These are phyloP conservation scores for Ophraella communa DNA, from an alignment of 2,888 invertebrate species.

Conservation along the genomic window DNA sequence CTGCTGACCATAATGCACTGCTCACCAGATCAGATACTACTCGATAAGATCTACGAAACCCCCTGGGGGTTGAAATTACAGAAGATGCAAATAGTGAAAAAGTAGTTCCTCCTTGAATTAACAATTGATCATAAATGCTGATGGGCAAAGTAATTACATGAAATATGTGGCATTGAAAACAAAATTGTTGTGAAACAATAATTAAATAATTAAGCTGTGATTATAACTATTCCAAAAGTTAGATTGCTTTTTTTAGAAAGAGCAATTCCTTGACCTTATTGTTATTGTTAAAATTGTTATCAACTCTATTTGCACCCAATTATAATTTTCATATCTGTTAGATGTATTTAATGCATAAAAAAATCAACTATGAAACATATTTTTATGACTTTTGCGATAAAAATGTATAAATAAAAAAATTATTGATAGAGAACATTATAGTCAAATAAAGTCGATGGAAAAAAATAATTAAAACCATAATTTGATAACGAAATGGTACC, in stretches of 20 bases:
- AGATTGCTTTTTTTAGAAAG: conserved; percentile 26
- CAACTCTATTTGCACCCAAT: conserved; percentile 24
- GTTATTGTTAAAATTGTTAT: conserved; percentile 25
- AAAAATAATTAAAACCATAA: neutral
- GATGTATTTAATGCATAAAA: conserved; percentile 25
- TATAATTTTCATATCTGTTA: conserved; percentile 23
- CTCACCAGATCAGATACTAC: too few relatives aligned
- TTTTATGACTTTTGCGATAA: conserved; percentile 25
- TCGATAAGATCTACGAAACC: too few relatives aligned
- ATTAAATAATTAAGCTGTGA: conserved; percentile 5
- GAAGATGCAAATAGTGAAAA: too few relatives aligned
- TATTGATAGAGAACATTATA: conserved; percentile 12
- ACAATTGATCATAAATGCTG: too few relatives aligned
- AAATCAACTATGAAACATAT: conserved; percentile 25
- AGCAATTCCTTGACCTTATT: conserved; percentile 26
- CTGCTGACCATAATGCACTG: too few relatives aligned
- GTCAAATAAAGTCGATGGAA: neutral
- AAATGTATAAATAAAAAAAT: conserved; percentile 36
- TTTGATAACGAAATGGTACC: neutral
- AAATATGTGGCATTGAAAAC: conserved; percentile 1
- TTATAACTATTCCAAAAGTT: conserved; percentile 21
- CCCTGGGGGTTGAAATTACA: too few relatives aligned
- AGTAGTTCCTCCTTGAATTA: too few relatives aligned
- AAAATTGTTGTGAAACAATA: conserved; percentile 14
- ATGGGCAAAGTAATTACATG: neutral